Conservation (phyloP, 2,113 vertebrate species). For the Circaetus cinerascens region DNA sequence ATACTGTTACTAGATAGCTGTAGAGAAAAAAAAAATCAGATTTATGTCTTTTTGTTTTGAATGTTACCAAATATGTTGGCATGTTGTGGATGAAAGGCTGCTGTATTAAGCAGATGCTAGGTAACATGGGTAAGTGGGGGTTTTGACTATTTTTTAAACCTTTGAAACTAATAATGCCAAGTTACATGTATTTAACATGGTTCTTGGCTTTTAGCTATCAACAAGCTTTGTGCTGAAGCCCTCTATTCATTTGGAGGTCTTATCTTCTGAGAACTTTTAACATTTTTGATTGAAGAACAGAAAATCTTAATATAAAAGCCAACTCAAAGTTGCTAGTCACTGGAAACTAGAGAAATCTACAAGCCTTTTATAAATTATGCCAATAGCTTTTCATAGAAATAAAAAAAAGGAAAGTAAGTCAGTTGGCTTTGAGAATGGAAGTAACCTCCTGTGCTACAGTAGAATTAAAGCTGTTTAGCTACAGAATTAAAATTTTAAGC, state of each 20-base stretch:
- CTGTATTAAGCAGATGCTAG: neutral
- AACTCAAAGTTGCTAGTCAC: neutral
- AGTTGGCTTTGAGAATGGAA: neutral
- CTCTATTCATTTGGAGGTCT: neutral
- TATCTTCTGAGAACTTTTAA: neutral
- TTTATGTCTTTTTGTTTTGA: neutral
- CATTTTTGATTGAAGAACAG: neutral
- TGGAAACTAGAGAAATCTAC: neutral
- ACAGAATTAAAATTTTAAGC: neutral
- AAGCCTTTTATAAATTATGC: neutral
- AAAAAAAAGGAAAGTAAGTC: neutral
- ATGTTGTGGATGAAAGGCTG: neutral
- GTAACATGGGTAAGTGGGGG: neutral
- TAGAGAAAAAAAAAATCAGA: neutral
- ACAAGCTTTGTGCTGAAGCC: neutral
- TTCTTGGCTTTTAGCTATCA: neutral
- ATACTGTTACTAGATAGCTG: neutral
- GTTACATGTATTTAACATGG: rapidly evolving
- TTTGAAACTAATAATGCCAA: neutral
- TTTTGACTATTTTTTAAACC: neutral
- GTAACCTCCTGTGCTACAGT: neutral
- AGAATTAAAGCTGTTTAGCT: neutral
- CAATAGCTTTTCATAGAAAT: neutral
- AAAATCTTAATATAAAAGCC: neutral
- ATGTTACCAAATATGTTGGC: neutral